Base-by-base conservation (phyloP, 2,113 vertebrate genomes). In the Aythya baeri region DNA sequence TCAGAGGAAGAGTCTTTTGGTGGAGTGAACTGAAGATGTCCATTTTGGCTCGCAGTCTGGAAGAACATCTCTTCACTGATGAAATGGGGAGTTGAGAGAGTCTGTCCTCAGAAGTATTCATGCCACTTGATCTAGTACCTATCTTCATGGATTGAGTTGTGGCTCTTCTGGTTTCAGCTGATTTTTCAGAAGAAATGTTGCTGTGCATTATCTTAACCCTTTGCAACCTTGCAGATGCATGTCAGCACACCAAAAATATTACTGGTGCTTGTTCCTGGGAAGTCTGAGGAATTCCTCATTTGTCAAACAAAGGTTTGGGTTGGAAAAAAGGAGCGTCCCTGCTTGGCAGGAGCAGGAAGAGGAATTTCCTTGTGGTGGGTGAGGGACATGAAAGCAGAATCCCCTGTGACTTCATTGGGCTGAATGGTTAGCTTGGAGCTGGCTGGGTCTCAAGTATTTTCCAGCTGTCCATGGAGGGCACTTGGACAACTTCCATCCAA, bases 371-470 rank as follows among this genome's bases (percentile, higher is more conserved):
- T 96, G 73, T 0, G 61, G 73, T 92, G 85, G 70, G 62, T 68
- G 78, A 96, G 87, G 79, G 86, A 63, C 76, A 90, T 75, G 83
- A 92, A 91, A 94, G 58, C 74, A 91, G 66, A 95, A 81, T 94
- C 82, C 62, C 52, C 27, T 79, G 82, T 96, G 94, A 84, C 49
- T 97, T 93, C 92, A 94, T 84, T 79, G 70, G 70, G 49, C 82
- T 97, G 70, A 87, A 80, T 86, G 73, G 86, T 66, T 92, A 89
- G 89, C 52, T 23, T 84, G 83, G 70, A 94, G 68, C 65, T 86
- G 93, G 96, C 93, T 83, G 74, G 6, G 2, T 82, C 82, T 96
- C 89, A 74, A 89, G 50, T 97, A 96, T 23, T 71, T 96, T 96
- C 92, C 67, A 91, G 81, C 88, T 94, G 89, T 83, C 90, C 89